Base-by-base conservation (phyloP, 30 jellyfish, hydroid and myxozoan genomes). In the Pseudorhiza aurosa region DNA sequence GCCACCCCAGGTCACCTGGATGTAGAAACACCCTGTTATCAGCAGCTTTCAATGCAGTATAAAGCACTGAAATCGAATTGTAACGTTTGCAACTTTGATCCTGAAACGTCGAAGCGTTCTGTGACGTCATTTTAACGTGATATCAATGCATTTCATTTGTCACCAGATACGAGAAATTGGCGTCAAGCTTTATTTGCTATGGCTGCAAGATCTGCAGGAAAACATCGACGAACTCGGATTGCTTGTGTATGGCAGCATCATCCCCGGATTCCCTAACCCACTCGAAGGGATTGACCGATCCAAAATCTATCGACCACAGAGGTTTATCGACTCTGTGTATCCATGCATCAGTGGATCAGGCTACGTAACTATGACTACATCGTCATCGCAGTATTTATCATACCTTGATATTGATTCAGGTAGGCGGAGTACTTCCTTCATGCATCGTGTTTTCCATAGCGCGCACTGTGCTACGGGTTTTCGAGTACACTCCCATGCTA, bases 191-290 rank as follows among this genome's bases (percentile, higher is more conserved):
- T 91, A 87, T 55, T 55, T 91, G 42, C 75, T 91, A 30, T 91
- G 98, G 98, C 85, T 91, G 75, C 98, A 91, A 68, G 93, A 76
- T 40, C 72, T 91, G 75, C 96, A 91, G 63, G 96, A 85, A 37
- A 91, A 91, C 59, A 85, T 85, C 1, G 96, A 91, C 50, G 98
- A 91, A 58, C 78, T 91, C 31, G 87, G 81, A 1, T 63, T 91
- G 62, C 87, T 90, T 29, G 87, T 85, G 25, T 91, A 83, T 68
- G 98, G 96, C 8, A 83, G 98, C 91, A 77, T 91, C 32, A 75
- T 91, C 8, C 96, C 98, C 33, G 85, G 88, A n/a, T 91, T 91
- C 62, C 95, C 98, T 8, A 84, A 81, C 78, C 90, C 95, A 15
- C 36, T 91, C 26, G 21, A 51, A 30, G 58, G 59, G 53, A 72